phyloP scores from a whole-genome alignment of 2,113 vertebrate genomes.

The Zapornia atra region DNA sequence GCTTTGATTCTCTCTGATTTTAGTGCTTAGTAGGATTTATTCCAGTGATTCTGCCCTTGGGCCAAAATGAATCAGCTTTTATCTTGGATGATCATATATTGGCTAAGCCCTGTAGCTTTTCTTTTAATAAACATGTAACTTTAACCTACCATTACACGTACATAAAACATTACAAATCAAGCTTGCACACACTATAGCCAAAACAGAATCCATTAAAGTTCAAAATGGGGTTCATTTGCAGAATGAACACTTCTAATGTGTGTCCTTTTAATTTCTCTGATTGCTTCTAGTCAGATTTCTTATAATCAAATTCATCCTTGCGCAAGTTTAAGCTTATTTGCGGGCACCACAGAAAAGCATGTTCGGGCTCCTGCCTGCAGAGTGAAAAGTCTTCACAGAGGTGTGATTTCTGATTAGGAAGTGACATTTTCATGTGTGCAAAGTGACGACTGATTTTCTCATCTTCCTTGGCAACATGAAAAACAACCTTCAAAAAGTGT shows the following conservation, averaged over 20 bases:
- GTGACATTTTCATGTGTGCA: background rate
- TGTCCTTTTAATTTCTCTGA: constrained; percentile 1
- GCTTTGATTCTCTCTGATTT: constrained; percentile 66
- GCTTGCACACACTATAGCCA: background rate
- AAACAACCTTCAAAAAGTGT: background rate
- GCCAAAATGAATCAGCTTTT: constrained; percentile 67
- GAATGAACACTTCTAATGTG: background rate
- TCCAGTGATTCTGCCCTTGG: constrained; percentile 60
- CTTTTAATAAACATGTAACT: constrained; percentile 61
- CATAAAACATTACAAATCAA: constrained; percentile 26
- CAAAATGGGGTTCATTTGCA: background rate
- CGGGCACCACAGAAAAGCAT: background rate
- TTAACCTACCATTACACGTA: constrained; percentile 37
- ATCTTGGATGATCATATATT: constrained; percentile 44
- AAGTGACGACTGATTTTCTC: background rate
- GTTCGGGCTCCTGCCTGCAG: background rate
- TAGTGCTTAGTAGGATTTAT: constrained; percentile 53
- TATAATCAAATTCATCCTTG: background rate
- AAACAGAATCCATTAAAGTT: constrained; percentile 26
- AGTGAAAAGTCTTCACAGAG: background rate
- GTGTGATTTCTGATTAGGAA: background rate
- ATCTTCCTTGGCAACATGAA: background rate
- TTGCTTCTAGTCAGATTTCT: background rate
- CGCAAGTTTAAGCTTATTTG: background rate
- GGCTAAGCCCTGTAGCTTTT: constrained; percentile 43